A percentile compares a stretch with the other conserved stretches of the same genome.
Evolutionary conservation across 2,113 vertebrate genomes (phyloP).

Genomic region (Muntiacus reevesi): DNA sequence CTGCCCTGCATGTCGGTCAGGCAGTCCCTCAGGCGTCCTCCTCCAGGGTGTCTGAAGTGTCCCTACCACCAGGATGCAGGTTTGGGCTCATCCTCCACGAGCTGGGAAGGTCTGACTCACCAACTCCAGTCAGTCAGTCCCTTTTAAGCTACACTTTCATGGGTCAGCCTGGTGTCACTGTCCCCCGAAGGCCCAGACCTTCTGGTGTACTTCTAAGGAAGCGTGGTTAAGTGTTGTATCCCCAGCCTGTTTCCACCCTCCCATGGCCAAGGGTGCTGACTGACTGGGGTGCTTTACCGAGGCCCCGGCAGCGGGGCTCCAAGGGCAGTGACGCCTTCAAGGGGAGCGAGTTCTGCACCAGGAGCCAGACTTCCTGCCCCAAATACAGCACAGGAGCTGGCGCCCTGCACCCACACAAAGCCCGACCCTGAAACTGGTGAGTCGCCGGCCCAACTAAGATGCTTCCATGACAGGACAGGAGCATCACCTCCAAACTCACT

Average conservation of each 20-base stretch:
- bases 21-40: neutral
- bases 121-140: neutral
- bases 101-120: neutral
- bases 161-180: neutral
- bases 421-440: neutral
- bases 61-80: fast-evolving
- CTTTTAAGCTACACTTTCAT: neutral
- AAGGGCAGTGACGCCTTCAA: neutral
- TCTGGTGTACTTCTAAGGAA: neutral
- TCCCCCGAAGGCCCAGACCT: neutral
- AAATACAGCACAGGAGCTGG: neutral
- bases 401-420: fast-evolving
- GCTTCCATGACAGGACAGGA: fast-evolving
- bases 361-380: neutral
- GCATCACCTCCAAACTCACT: neutral
- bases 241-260: neutral
- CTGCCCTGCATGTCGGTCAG: fast-evolving
- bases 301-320: fast-evolving
- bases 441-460: neutral
- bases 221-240: neutral
- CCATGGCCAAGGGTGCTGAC: neutral
- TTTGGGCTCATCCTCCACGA: neutral
- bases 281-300: fast-evolving
- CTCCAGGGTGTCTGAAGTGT: neutral
- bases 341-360: fast-evolving